Evolutionary conservation across 2,888 invertebrate genomes (phyloP).

Genomic region (Dysmachus trigonus): DNA sequence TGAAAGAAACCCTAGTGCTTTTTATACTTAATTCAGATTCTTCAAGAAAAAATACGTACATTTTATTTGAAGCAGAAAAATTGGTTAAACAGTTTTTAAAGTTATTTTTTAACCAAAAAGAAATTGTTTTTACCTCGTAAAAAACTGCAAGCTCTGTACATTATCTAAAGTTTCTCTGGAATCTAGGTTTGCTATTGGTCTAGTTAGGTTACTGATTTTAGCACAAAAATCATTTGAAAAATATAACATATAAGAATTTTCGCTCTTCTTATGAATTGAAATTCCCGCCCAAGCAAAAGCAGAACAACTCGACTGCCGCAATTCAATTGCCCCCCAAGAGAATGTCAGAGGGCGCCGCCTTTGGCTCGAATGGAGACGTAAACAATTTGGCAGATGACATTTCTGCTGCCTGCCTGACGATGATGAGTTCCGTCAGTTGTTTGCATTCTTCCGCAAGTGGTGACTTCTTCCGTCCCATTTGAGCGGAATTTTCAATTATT

Average conservation of each 20-base stretch:
- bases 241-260: neutral
- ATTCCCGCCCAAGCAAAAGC: neutral
- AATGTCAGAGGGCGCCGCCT: neutral
- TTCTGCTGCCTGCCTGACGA: neutral
- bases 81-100: no score
- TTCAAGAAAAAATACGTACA: no score
- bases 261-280: neutral
- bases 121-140: no score
- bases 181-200: neutral
- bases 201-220: neutral
- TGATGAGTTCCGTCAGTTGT: neutral
- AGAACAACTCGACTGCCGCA: neutral
- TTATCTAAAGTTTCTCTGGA: neutral
- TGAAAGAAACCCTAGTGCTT: no score
- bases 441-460: neutral
- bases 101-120: no score
- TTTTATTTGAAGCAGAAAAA: no score
- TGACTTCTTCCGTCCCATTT: neutral
- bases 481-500: neutral
- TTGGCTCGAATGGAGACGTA: neutral
- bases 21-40: no score
- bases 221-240: neutral
- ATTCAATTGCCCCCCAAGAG: neutral
- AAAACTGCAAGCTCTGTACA: no score
- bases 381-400: neutral